Evolutionary conservation across 2,113 vertebrate species (phyloP), one percentile per base, ranked within the genome.

Genomic region (Sphyrna mokarran): DNA sequence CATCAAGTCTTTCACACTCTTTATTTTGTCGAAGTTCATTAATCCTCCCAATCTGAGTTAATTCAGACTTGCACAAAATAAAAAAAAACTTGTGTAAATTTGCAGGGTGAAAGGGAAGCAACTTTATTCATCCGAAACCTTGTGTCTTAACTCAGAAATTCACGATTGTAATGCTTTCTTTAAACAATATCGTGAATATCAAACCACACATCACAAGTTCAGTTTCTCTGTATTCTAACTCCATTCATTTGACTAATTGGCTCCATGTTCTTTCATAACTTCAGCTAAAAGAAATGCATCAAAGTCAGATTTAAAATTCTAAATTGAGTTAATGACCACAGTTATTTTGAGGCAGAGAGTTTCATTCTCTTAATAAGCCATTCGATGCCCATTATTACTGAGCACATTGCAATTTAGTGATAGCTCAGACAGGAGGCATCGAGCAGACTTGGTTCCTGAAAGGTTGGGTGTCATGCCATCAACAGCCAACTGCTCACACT

Each of bases 1-100:
- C 90, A 68, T 3, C 6, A 96, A 95, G n/a, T 94, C 23, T 68
- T 96, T 95, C 95, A 91, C 33, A 94, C 48, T 96, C 96, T 54
- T 11, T 76, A 96, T 96, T 96, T 96, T 95, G 26, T 68, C 95
- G 48, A 96, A 96, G 70, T 95, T 54, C 95, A 96, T 96, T 86
- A 95, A 29, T 63, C 96, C 29, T 95, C 63, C 29, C 95, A 80
- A 86, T 66, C 14, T 97, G 95, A 96, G 96, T 37, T 80, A 85
- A 2, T 26, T n/a, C 23, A 7, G 13, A 87, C 87, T 26, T 96
- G 90, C 48, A 96, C 95, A 61, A 37, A 86, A 96, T 96, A 96
- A 61, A 23, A 58, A 58, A 86, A 48, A 96, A 87, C n/a, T 90
- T 23, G 78, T 90, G 61, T 23, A 58, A 63, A 95, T 87, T 85